Base-by-base conservation (phyloP, 2,888 invertebrate genomes). In the Galerucella calmariensis region DNA sequence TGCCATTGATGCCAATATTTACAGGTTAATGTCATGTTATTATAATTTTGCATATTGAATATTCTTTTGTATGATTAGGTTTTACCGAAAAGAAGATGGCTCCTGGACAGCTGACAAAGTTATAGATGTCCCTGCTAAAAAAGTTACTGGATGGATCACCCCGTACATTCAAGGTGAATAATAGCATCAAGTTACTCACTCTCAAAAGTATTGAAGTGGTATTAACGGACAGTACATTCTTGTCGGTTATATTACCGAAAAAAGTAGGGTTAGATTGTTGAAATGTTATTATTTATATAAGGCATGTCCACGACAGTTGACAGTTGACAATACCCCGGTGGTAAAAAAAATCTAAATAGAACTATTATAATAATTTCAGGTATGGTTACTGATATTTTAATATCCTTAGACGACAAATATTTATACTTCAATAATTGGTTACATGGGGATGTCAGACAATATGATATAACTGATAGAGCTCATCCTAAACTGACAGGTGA, bases 391-490 rank as follows among this genome's bases (percentile, higher is more conserved):
- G 98, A 99, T 84, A 97, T 99, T 80, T 82, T 99, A 1, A 85
- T 99, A 63, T 99, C 98, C 0, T 88, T 99, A 87, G 98, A 99
- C 85, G 99, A 99, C 87, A 93, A 93, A 82, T 98, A 92, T 86
- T 88, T 99, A 27, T 99, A 97, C 88, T 90, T 96, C 67, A 94
- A 94, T 73, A 95, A 95, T 84, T 99, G 97, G 97, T 86, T 95
- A 0, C 98, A 98, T 83, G 98, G 95, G 1, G 98, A 99, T 85
- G 92, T 99, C 5, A 91, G 97, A 63, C 99, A 99, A 84, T 99
- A 99, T 85, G 97, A 99, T 85, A 93, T 99, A 75, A 91, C 92
- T 0, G 93, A 98, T 84, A 92, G 94, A 0, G 89, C 90, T 53
- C 88, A 95, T 68, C 97, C 98, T 0, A 95, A 93, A 86, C 88